A percentile compares a stretch with the other conserved stretches of the same genome.
Conservation (phyloP, 1,140 invertebrate species). For the Prorops nasuta region DNA sequence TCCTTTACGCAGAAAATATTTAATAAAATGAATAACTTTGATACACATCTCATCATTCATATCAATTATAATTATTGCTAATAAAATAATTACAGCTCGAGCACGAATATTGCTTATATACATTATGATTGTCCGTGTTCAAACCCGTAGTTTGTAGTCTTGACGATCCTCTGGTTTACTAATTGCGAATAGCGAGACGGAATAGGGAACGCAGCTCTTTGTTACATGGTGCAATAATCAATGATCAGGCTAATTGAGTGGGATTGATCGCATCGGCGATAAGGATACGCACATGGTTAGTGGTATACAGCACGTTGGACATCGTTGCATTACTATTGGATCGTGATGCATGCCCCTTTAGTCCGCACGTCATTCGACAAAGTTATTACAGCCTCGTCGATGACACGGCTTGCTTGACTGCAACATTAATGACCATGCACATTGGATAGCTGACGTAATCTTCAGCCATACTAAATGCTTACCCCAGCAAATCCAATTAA, state of each 20-base stretch:
- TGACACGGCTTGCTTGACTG: slow-evolving; percentile 25
- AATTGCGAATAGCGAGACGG: neutral
- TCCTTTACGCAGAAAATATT: no score
- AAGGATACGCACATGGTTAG: slow-evolving; percentile 39
- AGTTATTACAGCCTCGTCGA: slow-evolving; percentile 37
- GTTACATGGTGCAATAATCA: slow-evolving; percentile 52
- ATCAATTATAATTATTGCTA: no score
- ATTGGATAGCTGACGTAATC: no score
- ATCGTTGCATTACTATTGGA: slow-evolving; percentile 41
- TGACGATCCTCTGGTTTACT: neutral
- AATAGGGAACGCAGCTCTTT: slow-evolving; percentile 25
- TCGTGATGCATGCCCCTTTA: slow-evolving; percentile 40
- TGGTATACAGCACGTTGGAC: slow-evolving; percentile 21
- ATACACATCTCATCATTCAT: no score
- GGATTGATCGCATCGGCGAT: slow-evolving; percentile 55
- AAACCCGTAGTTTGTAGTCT: no score
- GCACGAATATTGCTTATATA: no score
- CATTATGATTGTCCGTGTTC: no score
- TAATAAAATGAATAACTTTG: no score
- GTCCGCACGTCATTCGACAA: slow-evolving; percentile 36
- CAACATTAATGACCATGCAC: neutral
- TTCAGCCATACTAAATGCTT: no score
- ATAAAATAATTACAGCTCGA: no score
- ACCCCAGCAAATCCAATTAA: no score
- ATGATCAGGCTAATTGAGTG: slow-evolving; percentile 57